phyloP scores from a whole-genome alignment of 1,140 invertebrate species.

The Megalonaias nervosa region DNA sequence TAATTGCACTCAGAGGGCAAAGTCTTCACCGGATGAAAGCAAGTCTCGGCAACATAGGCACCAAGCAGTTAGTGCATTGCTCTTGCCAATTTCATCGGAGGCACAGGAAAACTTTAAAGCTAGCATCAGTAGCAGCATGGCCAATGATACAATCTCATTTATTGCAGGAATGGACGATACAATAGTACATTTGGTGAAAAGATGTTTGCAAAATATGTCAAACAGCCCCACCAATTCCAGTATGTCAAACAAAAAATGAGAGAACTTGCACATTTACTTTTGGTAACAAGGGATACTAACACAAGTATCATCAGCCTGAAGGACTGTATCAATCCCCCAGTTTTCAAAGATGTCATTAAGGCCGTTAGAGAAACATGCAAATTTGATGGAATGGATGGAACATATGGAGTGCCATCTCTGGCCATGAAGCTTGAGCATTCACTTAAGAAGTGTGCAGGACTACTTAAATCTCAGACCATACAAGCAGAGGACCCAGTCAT shows the following conservation, averaged over 20 bases:
- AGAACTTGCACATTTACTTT: too few relatives aligned
- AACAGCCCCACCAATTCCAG: too few relatives aligned
- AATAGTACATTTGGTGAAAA: background rate
- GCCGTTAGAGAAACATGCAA: background rate
- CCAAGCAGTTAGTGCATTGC: background rate
- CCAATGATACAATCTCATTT: background rate
- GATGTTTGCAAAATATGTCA: background rate
- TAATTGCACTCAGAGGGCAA: background rate
- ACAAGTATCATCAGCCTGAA: constrained; percentile 11
- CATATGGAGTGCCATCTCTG: background rate
- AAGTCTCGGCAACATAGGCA: background rate
- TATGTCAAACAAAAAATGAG: too few relatives aligned
- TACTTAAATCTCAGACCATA: constrained; percentile 3
- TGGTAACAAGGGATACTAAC: too few relatives aligned
- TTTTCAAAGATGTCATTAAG: background rate
- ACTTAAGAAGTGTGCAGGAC: constrained; percentile 22
- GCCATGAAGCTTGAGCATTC: constrained; percentile 16
- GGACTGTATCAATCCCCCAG: constrained; percentile 1
- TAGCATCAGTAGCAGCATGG: background rate
- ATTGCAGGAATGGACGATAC: background rate
- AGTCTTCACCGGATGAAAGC: background rate
- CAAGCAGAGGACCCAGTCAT: background rate
- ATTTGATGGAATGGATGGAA: too few relatives aligned
- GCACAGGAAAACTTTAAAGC: background rate
- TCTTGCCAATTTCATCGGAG: background rate